Base-by-base conservation (phyloP, 2,797 vertebrate species). In the Crypturellus tataupa region DNA sequence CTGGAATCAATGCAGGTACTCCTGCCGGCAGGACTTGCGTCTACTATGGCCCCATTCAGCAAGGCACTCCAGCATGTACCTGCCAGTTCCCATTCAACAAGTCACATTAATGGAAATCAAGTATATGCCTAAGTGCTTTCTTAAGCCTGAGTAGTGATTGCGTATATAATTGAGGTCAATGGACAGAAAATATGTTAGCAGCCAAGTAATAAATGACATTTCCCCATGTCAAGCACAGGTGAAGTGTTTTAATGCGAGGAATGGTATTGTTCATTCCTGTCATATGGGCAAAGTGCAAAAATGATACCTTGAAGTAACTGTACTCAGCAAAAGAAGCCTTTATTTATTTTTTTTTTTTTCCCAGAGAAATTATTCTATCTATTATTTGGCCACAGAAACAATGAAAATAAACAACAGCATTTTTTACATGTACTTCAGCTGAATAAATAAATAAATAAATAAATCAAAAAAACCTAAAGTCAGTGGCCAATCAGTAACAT, bases 211-310 rank as follows among this genome's bases (percentile, higher is more conserved):
- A 58, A 73, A 96, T 73, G 82, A 60, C 71, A 93, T 96, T 90
- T 87, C 90, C 92, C 73, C 51, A 67, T 73, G 70, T 87, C 80
- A 95, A 95, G 94, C 89, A 94, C 71, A 75, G 60, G 85, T 75
- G 81, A 97, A 97, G 94, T 94, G 92, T 81, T 93, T 94, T 90
- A 95, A 96, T 96, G 78, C n/a, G 81, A 96, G 81, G 35, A 83
- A 90, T 10, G 33, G 20, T 77, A 75, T 90, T 94, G 97, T 82
- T 76, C 44, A 31, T 73, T 91, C 73, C 53, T 37, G 80, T 91
- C 91, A 91, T 13, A 58, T 78, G 94, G 42, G n/a, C 53, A 89
- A 94, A 97, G 39, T 90, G 81, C 10, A 75, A 94, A 96, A 96
- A 90, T 29, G 31, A 93, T 77, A 83, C 29, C 65, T 93, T 69